Evolutionary conservation across 2,888 invertebrate genomes (phyloP), one percentile per base, ranked within the genome.

Genomic region (Neoscelio sp.): DNA sequence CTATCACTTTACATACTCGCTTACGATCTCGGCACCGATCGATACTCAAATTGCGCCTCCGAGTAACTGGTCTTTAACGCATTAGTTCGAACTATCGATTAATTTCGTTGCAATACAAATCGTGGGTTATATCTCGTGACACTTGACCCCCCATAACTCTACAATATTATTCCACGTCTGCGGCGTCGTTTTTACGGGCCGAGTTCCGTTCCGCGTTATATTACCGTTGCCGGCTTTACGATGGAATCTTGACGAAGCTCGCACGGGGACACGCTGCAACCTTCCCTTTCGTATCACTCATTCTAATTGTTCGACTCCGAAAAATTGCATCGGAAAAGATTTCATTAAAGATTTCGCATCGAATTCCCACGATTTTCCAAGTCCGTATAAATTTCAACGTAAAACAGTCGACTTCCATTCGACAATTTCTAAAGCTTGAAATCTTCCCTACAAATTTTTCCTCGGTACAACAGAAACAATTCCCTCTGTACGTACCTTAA

Each of bases 41-140:
- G 67, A 60, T 56, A 46, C 78, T 67, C 58, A 70, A 78, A 78
- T 74, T 70, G 74, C 74, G 40, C 73, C 38, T 60, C 28, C 58
- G 56, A 64, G 74, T 79, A 75, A 74, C 74, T 74, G 78, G 78
- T 74, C 78, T 79, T 79, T 79, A 79, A 74, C 78, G 78, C 74
- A 52, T 79, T 74, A 74, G 78, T 64, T 50, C 58, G 65, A 65
- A 50, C 64, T 48, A 30, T 75, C 74, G 78, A 79, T 79, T 70
- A 74, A 79, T 79, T 79, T 70, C 44, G 70, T 56, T 50, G 60
- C 75, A 67, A 60, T 75, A 79, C 75, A 75, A 79, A 75, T 75
- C 76, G 76, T 58, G 78, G 70, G 74, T 79, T 79, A 75, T 65
- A 64, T 42, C 74, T 12, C 64, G 65, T 65, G 77, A 68, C 76